phyloP scores from a whole-genome alignment of 2,888 invertebrate species.

The Suillia variegata region DNA sequence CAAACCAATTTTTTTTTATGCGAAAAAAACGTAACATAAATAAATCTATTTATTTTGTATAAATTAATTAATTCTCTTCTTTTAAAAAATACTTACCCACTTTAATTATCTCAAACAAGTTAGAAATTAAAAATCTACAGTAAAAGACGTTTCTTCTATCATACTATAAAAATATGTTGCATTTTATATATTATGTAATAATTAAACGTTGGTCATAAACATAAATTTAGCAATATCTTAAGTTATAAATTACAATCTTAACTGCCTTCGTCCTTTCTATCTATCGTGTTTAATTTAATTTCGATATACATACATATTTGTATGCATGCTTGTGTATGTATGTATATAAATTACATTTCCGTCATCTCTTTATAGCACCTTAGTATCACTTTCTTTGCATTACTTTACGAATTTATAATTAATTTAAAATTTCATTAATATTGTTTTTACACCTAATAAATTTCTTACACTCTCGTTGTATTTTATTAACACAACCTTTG shows the following conservation, averaged over 20 bases:
- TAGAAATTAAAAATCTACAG: no score
- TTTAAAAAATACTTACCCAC: no score
- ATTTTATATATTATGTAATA: slow-evolving; percentile 23
- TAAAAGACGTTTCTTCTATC: no score
- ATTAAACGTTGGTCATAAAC: slow-evolving; percentile 27
- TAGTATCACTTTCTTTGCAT: slow-evolving; percentile 52
- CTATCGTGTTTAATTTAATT: background rate
- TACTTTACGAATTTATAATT: slow-evolving; percentile 20
- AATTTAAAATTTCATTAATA: slow-evolving; percentile 69
- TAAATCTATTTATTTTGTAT: no score
- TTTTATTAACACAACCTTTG: slow-evolving; percentile 80
- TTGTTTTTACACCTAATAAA: slow-evolving; percentile 80
- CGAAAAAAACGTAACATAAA: no score
- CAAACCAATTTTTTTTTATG: no score
- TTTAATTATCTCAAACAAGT: no score
- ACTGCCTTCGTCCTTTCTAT: background rate
- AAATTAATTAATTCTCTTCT: no score
- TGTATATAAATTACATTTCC: background rate
- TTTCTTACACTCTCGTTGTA: slow-evolving; percentile 84
- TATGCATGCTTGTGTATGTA: background rate
- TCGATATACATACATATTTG: background rate
- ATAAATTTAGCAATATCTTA: slow-evolving; percentile 25
- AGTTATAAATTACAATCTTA: slow-evolving; percentile 22
- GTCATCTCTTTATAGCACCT: slow-evolving; percentile 45
- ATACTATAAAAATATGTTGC: slow-evolving; percentile 29